phyloP scores from a whole-genome alignment of 2,797 vertebrate species.

The Hydrocynus forskahlii region DNA sequence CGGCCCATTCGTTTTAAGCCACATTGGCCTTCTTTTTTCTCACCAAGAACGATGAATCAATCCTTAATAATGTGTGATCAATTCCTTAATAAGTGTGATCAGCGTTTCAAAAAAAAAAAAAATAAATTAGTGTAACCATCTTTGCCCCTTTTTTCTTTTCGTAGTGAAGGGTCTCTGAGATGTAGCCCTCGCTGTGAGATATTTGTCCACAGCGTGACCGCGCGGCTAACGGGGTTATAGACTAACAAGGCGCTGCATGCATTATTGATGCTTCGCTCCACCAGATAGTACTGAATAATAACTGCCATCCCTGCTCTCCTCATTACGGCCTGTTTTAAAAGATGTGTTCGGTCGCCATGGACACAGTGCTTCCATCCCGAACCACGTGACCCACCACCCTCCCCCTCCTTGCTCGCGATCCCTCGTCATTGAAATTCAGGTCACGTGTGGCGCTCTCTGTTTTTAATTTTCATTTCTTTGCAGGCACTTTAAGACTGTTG shows the following conservation, averaged over 20 bases:
- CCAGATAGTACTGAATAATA: constrained; percentile 86
- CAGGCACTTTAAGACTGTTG: constrained; percentile 99
- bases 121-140: constrained; percentile 68
- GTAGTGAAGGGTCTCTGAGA: constrained; percentile 77
- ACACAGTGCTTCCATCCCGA: constrained; percentile 75
- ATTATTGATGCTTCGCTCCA: constrained; percentile 88
- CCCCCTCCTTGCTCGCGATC: constrained; percentile 60
- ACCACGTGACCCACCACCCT: constrained; percentile 42
- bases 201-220: constrained; percentile 92
- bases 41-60: constrained; percentile 13
- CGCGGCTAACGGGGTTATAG: constrained; percentile 84
- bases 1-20: not conserved
- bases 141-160: constrained; percentile 53
- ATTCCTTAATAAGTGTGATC: constrained; percentile 36
- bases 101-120: constrained; percentile 67
- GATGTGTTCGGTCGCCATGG: constrained; percentile 78
- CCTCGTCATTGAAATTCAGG: constrained; percentile 88
- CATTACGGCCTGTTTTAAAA: constrained; percentile 84
- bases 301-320: constrained; percentile 82
- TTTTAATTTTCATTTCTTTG: constrained; percentile 99
- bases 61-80: constrained; percentile 10
- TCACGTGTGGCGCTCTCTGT: constrained; percentile 91
- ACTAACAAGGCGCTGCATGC: constrained; percentile 88
- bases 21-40: not conserved
- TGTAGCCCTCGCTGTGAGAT: constrained; percentile 86